A percentile compares a stretch with the other conserved stretches of the same genome.
phyloP scores from a whole-genome alignment of 2,888 invertebrate species.

The Cerceris rybyensis region DNA sequence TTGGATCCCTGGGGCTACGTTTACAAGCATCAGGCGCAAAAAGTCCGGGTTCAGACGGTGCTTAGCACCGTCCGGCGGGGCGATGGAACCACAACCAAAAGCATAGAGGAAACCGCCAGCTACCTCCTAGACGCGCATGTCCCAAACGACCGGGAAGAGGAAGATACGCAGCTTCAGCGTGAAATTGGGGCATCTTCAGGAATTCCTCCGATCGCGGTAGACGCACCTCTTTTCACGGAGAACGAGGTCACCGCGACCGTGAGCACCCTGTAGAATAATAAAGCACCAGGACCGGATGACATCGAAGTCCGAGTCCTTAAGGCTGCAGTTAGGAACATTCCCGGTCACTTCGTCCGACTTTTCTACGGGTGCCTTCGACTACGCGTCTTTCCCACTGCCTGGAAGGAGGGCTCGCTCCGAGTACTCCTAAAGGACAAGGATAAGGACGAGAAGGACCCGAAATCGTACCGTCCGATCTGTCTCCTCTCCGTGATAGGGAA shows the following conservation, averaged over 20 bases:
- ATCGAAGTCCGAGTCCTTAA: not conserved
- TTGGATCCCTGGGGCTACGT: too few relatives aligned
- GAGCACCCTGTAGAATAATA: not conserved
- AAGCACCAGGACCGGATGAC: not conserved
- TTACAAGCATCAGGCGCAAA: too few relatives aligned
- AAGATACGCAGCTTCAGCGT: too few relatives aligned
- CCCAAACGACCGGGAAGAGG: not conserved
- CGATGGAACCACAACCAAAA: too few relatives aligned
- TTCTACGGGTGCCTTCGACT: constrained; percentile 36
- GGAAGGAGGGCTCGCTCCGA: constrained; percentile 35
- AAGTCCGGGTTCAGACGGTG: too few relatives aligned
- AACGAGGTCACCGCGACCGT: not conserved
- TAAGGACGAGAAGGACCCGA: not conserved
- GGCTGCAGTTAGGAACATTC: not conserved
- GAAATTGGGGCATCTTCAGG: too few relatives aligned
- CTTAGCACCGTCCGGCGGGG: too few relatives aligned
- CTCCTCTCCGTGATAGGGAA: not conserved
- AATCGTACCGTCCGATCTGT: not conserved
- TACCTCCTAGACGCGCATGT: too few relatives aligned
- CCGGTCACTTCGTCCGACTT: constrained; percentile 7
- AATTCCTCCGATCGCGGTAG: too few relatives aligned
- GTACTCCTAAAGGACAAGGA: constrained; percentile 3
- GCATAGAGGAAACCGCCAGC: too few relatives aligned
- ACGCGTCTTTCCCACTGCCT: constrained; percentile 30
- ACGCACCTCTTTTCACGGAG: too few relatives aligned